Evolutionary conservation across 2,888 invertebrate genomes (phyloP).

Genomic region (Strigamia crassipes): DNA sequence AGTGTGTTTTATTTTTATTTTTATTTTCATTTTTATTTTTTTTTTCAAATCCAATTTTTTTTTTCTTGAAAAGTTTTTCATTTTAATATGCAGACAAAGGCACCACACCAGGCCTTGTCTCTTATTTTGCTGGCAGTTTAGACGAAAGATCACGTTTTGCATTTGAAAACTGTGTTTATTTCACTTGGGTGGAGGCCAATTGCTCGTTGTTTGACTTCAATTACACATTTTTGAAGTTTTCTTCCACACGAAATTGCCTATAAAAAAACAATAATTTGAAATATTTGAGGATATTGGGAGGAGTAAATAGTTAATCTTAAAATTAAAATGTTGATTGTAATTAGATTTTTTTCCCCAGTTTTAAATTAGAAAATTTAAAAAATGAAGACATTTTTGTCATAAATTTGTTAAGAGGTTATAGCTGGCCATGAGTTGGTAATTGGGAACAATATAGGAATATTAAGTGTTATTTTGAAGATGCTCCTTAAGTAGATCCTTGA

Average conservation of each 20-base stretch:
- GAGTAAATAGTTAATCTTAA: neutral
- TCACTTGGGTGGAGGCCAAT: constrained; percentile 42
- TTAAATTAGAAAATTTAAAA: neutral
- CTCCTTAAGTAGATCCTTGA: constrained; percentile 42
- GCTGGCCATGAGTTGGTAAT: constrained; percentile 31
- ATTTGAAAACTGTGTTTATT: constrained; percentile 42
- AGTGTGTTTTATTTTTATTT: constrained; percentile 49
- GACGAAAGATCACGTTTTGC: constrained; percentile 40
- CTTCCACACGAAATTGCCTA: constrained; percentile 6
- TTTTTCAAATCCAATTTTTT: neutral
- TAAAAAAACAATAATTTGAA: constrained; percentile 31
- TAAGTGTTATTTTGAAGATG: constrained; percentile 37
- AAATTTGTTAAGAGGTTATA: constrained; percentile 33
- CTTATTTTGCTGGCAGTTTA: constrained; percentile 40
- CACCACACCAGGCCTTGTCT: constrained; percentile 40
- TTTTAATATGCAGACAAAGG: constrained; percentile 41
- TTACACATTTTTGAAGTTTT: constrained; percentile 32
- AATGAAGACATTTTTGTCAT: neutral
- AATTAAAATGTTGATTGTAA: neutral
- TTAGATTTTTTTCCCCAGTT: neutral
- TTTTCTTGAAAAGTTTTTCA: neutral
- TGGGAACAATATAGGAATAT: constrained; percentile 35
- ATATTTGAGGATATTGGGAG: neutral
- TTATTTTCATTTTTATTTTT: neutral
- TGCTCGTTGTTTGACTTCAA: constrained; percentile 42